Percentiles rank a stretch among this genome's conserved stretches.
phyloP scores from a whole-genome alignment of 1,140 invertebrate species.

The Steinernema feltiae region DNA sequence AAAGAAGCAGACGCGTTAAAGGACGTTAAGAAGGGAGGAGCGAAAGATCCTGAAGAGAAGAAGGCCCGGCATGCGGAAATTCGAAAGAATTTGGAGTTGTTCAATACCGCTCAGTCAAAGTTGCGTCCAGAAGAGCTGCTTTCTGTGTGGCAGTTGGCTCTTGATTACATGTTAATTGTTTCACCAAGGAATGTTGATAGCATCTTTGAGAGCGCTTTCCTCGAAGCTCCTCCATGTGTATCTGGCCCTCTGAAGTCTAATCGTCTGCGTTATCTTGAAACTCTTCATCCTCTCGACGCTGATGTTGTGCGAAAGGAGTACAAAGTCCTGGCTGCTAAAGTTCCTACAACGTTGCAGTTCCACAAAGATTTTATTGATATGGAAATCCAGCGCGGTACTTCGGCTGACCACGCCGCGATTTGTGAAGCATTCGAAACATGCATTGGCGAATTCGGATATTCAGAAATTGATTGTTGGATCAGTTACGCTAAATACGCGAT shows the following conservation, averaged over 20 bases:
- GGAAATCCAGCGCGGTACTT: background rate
- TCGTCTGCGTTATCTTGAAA: background rate
- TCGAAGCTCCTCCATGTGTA: background rate
- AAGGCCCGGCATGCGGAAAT: background rate
- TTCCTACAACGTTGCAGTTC: background rate
- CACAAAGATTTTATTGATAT: background rate
- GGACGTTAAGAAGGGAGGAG: background rate
- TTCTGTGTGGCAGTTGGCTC: background rate
- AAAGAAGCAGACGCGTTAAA: background rate
- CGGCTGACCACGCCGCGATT: background rate
- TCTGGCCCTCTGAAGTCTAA: background rate
- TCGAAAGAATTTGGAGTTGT: background rate
- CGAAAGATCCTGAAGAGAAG: background rate
- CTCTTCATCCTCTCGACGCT: background rate
- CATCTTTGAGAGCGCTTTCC: background rate
- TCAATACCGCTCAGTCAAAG: background rate
- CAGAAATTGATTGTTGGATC: background rate
- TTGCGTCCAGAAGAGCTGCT: background rate
- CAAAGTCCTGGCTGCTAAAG: background rate
- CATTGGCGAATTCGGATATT: background rate
- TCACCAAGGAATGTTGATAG: background rate
- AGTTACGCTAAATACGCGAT: background rate
- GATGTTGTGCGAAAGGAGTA: slow-evolving; percentile 2
- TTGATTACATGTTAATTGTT: background rate
- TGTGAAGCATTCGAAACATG: background rate